Conservation (phyloP, 2,888 invertebrate genomes). For the Cheilosia grossa region DNA sequence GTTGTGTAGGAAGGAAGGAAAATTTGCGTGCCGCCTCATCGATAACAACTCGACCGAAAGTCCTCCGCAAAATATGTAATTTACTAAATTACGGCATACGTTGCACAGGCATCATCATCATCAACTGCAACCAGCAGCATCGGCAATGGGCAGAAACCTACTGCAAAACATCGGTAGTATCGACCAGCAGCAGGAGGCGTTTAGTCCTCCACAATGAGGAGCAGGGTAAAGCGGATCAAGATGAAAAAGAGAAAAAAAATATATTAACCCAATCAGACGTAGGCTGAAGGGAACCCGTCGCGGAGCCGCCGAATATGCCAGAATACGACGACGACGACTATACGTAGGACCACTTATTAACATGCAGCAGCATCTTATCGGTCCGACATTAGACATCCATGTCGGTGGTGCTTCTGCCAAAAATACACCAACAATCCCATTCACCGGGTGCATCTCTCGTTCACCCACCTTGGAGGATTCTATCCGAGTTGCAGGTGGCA, state of each 20-base stretch:
- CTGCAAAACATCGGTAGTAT: constrained; percentile 47
- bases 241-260: neutral
- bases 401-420: constrained; percentile 64
- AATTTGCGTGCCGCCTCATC: constrained; percentile 75
- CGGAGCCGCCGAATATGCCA: constrained; percentile 48
- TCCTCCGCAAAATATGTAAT: constrained; percentile 76
- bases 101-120: constrained; percentile 65
- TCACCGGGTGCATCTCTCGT: constrained; percentile 46
- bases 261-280: constrained; percentile 60
- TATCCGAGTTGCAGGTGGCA: constrained; percentile 59
- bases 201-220: constrained; percentile 57
- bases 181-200: constrained; percentile 69
- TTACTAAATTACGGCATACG: constrained; percentile 76
- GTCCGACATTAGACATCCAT: constrained; percentile 72
- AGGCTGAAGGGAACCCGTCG: constrained; percentile 60
- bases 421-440: constrained; percentile 70
- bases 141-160: constrained; percentile 28
- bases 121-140: constrained; percentile 46
- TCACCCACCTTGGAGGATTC: constrained; percentile 43
- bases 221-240: constrained; percentile 8
- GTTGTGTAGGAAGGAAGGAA: constrained; percentile 68
- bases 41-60: constrained; percentile 75
- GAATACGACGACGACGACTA: constrained; percentile 11
- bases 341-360: constrained; percentile 71
- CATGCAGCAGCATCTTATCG: constrained; percentile 74